Conservation (phyloP, 2,888 invertebrate genomes). For the Hermaeophaga mercurialis region DNA sequence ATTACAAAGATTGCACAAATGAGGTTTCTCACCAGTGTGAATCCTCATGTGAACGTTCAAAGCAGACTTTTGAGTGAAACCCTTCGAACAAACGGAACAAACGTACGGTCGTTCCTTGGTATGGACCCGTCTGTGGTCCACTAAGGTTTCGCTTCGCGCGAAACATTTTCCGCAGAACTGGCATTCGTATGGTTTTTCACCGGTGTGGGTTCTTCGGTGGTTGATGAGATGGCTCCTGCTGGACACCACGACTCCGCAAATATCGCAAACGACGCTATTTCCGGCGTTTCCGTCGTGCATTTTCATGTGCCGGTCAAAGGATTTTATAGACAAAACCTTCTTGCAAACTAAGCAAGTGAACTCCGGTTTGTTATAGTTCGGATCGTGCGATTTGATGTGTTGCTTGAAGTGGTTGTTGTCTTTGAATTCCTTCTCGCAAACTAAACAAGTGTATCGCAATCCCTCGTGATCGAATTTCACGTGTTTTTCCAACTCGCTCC, state of each 20-base stretch:
- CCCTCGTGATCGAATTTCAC: slow-evolving; percentile 43
- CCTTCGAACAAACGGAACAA: slow-evolving; percentile 58
- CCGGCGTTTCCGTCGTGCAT: slow-evolving; percentile 29
- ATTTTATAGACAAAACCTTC: slow-evolving; percentile 30
- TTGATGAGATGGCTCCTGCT: slow-evolving; percentile 27
- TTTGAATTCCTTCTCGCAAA: slow-evolving; percentile 44
- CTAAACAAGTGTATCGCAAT: slow-evolving; percentile 38
- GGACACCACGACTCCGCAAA: slow-evolving; percentile 46
- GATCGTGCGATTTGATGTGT: slow-evolving; percentile 38
- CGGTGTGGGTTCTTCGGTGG: slow-evolving; percentile 40
- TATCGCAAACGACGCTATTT: slow-evolving; percentile 46
- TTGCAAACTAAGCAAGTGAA: slow-evolving; percentile 35
- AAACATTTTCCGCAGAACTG: slow-evolving; percentile 33
- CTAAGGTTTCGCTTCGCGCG: slow-evolving; percentile 44
- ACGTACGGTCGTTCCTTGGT: slow-evolving; percentile 45
- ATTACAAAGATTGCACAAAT: slow-evolving; percentile 56
- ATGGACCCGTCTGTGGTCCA: slow-evolving; percentile 42
- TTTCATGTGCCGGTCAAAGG: slow-evolving; percentile 33
- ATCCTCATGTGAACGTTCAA: slow-evolving; percentile 58
- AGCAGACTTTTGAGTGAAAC: slow-evolving; percentile 61
- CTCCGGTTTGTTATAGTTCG: slow-evolving; percentile 33
- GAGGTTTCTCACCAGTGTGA: slow-evolving; percentile 59
- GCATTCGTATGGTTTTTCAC: slow-evolving; percentile 44
- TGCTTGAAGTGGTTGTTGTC: slow-evolving; percentile 41
- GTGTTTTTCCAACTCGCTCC: slow-evolving; percentile 39